A percentile compares a stretch with the other conserved stretches of the same genome.
These are phyloP conservation scores for Apamea crenata DNA, from an alignment of 2,888 invertebrate genomes.

Conservation along the genomic window DNA sequence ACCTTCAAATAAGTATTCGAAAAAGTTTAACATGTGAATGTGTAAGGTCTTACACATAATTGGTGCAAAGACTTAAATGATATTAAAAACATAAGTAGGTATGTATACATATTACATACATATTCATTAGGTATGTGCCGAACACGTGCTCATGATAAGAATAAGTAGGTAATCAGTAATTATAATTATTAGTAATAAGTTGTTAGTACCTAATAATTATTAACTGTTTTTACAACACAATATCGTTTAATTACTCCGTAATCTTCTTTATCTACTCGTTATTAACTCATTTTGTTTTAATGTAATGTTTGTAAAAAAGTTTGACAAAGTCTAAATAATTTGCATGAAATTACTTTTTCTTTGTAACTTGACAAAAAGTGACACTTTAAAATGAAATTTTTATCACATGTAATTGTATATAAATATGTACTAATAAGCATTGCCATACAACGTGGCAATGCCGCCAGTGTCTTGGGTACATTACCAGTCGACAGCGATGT, in stretches of 20 bases:
- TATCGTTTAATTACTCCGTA: background rate
- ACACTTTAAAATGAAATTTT: background rate
- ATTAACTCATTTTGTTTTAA: background rate
- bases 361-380: background rate
- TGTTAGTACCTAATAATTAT: background rate
- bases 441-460: no score
- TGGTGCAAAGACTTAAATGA: background rate
- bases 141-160: background rate
- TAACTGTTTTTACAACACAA: background rate
- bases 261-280: slow-evolving; percentile 2
- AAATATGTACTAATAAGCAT: no score
- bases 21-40: no score
- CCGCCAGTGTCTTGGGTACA: no score
- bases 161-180: background rate
- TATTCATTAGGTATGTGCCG: background rate
- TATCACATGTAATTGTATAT: background rate
- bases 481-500: no score
- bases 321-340: background rate
- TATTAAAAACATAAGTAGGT: background rate
- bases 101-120: background rate
- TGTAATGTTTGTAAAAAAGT: background rate
- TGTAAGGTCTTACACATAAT: background rate
- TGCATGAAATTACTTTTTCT: background rate
- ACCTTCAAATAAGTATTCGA: background rate
- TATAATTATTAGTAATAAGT: background rate